phyloP scores from a whole-genome alignment of 2,797 vertebrate genomes.

The Todus mexicanus region DNA sequence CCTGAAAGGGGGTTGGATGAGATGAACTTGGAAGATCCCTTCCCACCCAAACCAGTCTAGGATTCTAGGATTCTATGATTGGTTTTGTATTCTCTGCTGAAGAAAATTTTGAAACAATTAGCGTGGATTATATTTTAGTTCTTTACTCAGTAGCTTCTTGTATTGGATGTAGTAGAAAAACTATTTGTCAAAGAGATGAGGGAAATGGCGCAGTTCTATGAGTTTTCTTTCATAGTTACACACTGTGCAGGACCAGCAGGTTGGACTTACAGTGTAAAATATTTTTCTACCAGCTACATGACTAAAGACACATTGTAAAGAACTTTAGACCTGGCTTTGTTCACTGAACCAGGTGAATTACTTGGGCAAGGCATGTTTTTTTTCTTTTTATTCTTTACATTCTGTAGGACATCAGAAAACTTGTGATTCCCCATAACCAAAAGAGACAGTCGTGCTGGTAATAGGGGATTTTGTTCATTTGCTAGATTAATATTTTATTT shows the following conservation, averaged over 20 bases:
- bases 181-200: not conserved
- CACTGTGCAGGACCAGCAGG: not conserved
- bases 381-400: not conserved
- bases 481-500: not conserved
- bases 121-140: not conserved
- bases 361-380: not conserved
- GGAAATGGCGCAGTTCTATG: not conserved
- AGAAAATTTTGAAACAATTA: not conserved
- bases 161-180: not conserved
- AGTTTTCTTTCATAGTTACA: not conserved
- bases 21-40: no score
- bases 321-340: not conserved
- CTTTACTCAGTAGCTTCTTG: not conserved
- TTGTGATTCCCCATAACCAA: not conserved
- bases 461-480: not conserved
- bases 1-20: no score
- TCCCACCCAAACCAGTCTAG: no score
- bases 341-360: not conserved
- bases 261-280: not conserved
- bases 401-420: not conserved
- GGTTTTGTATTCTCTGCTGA: not conserved
- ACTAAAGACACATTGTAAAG: accelerated
- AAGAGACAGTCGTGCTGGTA: not conserved
- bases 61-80: no score
- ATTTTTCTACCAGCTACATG: not conserved